Percentiles rank a stretch among this genome's conserved stretches.
Evolutionary conservation across 2,113 vertebrate genomes (phyloP).

Genomic region (Illadopsis cleaveri): DNA sequence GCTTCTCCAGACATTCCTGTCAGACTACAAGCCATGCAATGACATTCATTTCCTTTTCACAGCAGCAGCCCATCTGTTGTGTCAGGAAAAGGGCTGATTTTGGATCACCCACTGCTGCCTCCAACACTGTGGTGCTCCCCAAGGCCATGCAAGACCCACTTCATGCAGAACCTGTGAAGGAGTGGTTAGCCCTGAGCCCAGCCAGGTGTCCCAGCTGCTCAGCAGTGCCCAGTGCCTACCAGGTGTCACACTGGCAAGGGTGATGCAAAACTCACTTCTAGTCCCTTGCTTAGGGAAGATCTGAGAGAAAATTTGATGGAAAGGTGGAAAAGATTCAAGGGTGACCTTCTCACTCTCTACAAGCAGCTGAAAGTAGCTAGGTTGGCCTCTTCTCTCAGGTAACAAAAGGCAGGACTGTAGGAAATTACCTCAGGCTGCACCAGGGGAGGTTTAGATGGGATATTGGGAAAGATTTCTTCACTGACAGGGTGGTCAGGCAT

Average conservation of each 20-base stretch:
- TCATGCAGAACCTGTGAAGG: not conserved
- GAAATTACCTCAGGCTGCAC: not conserved
- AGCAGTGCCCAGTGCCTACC: not conserved
- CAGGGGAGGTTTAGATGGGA: not conserved
- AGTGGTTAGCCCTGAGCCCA: not conserved
- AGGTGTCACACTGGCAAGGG: not conserved
- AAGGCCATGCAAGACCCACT: not conserved
- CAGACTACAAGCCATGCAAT: not conserved
- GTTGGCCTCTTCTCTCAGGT: not conserved
- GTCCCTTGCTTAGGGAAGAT: not conserved
- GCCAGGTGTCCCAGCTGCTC: not conserved
- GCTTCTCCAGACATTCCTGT: constrained; percentile 33
- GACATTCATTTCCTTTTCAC: not conserved
- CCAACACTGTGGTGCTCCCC: not conserved
- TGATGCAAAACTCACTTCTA: not conserved
- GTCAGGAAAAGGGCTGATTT: not conserved
- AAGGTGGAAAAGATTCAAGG: not conserved
- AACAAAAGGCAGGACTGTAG: not conserved
- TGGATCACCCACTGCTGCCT: not conserved
- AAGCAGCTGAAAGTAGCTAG: not conserved
- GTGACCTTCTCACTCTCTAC: not conserved
- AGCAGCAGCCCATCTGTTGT: constrained; percentile 22
- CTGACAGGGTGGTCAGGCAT: not conserved
- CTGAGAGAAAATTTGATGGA: not conserved
- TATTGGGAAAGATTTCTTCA: not conserved